Conservation (phyloP, 2,113 vertebrate species). For the Cavia aperea region DNA sequence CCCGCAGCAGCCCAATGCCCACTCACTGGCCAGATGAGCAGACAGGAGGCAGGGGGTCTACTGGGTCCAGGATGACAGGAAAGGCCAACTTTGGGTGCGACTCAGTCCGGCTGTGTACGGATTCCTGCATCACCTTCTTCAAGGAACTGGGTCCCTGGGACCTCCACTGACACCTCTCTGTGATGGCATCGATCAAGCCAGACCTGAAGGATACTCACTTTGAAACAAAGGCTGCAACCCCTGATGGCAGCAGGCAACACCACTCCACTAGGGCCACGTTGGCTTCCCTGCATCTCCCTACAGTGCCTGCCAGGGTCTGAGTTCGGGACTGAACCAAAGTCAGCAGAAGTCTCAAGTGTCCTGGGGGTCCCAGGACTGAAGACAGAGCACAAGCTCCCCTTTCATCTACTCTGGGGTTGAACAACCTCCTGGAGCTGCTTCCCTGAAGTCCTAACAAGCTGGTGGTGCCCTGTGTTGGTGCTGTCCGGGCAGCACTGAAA, state of each 20-base stretch:
- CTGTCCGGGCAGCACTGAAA: too few species aligned
- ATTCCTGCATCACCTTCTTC: fast-evolving
- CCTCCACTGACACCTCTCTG: fast-evolving
- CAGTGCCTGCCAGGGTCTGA: not conserved
- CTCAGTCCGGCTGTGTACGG: fast-evolving
- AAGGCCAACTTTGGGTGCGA: fast-evolving
- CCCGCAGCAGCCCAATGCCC: not conserved
- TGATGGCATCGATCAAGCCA: not conserved
- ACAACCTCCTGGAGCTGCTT: fast-evolving
- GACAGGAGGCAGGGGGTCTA: fast-evolving
- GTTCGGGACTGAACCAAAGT: fast-evolving
- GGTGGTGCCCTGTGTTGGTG: too few species aligned
- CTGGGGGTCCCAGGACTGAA: fast-evolving
- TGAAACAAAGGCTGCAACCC: not conserved
- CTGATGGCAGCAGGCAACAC: fast-evolving
- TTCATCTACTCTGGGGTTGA: not conserved
- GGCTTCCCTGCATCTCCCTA: fast-evolving
- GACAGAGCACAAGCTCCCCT: fast-evolving
- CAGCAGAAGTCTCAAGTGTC: not conserved
- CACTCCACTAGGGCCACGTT: fast-evolving
- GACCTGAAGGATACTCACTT: fast-evolving
- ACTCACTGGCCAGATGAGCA: fast-evolving
- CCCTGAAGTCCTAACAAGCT: not conserved
- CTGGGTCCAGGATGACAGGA: not conserved
- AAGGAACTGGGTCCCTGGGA: fast-evolving